Percentiles rank a stretch among this genome's conserved stretches.
Evolutionary conservation across 2,888 invertebrate genomes (phyloP).

Genomic region (Dryadula phaetusa): DNA sequence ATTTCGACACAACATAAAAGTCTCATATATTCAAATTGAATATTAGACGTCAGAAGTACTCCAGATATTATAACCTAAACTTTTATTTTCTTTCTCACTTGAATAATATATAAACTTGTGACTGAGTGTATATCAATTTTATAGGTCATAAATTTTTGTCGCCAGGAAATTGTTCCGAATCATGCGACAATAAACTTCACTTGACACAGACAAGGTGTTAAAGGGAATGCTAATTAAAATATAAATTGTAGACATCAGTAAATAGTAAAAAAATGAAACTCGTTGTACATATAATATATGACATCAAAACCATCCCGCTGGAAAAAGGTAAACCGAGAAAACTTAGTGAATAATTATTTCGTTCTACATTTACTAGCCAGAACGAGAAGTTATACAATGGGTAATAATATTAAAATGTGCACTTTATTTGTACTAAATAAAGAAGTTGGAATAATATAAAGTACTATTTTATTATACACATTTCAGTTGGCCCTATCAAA

Average conservation of each 20-base stretch:
- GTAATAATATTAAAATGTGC: too few species aligned
- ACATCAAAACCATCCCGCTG: too few species aligned
- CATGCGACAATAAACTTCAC: constrained; percentile 77
- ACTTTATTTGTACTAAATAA: too few species aligned
- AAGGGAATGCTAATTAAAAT: constrained; percentile 50
- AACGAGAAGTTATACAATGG: too few species aligned
- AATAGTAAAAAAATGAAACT: neutral
- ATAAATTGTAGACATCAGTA: too few species aligned
- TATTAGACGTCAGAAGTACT: neutral
- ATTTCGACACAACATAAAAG: neutral
- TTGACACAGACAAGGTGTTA: constrained; percentile 72
- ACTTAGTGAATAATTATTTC: too few species aligned
- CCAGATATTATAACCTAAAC: neutral
- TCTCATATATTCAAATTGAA: neutral
- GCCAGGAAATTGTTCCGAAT: constrained; percentile 71
- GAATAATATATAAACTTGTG: constrained; percentile 56
- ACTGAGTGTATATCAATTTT: constrained; percentile 79
- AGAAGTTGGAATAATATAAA: too few species aligned
- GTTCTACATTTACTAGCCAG: too few species aligned
- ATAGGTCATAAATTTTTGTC: constrained; percentile 77
- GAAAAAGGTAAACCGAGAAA: too few species aligned
- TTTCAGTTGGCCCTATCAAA: too few species aligned
- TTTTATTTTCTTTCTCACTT: neutral
- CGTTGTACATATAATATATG: too few species aligned
- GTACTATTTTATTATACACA: too few species aligned